phyloP scores from a whole-genome alignment of 2,888 invertebrate genomes.

The Calameuta idolon region DNA sequence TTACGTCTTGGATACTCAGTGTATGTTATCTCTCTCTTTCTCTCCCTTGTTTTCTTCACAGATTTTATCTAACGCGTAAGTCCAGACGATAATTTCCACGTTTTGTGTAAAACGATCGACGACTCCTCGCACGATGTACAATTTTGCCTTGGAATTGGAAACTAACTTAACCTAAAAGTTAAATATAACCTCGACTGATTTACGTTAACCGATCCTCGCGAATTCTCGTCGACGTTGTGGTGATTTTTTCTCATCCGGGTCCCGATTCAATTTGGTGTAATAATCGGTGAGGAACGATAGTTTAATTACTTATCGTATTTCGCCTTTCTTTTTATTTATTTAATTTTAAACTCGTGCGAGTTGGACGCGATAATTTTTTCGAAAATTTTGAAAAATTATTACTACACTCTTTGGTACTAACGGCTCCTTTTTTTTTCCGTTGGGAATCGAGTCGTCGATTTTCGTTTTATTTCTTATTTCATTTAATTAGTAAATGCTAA shows the following conservation, averaged over 20 bases:
- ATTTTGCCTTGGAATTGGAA: neutral
- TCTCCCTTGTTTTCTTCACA: conserved; percentile 10
- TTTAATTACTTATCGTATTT: neutral
- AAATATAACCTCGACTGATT: neutral
- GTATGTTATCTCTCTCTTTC: conserved; percentile 10
- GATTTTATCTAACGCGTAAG: neutral
- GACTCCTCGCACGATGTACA: neutral
- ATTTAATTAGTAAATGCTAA: neutral
- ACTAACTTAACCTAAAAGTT: neutral
- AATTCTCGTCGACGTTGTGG: neutral
- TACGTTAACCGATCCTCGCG: neutral
- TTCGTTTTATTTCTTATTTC: neutral
- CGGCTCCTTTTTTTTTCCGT: neutral
- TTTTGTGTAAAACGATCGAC: neutral
- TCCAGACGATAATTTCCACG: neutral
- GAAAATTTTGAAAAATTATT: neutral
- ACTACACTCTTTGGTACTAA: neutral
- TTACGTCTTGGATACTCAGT: conserved; percentile 12
- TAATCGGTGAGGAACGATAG: neutral
- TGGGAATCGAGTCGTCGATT: neutral
- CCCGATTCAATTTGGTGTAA: neutral
- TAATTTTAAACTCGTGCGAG: neutral
- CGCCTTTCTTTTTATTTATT: neutral
- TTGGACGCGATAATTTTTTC: neutral
- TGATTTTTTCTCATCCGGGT: neutral